These are phyloP conservation scores for Pantala flavescens DNA, from an alignment of 1,140 invertebrate species.

Conservation along the genomic window DNA sequence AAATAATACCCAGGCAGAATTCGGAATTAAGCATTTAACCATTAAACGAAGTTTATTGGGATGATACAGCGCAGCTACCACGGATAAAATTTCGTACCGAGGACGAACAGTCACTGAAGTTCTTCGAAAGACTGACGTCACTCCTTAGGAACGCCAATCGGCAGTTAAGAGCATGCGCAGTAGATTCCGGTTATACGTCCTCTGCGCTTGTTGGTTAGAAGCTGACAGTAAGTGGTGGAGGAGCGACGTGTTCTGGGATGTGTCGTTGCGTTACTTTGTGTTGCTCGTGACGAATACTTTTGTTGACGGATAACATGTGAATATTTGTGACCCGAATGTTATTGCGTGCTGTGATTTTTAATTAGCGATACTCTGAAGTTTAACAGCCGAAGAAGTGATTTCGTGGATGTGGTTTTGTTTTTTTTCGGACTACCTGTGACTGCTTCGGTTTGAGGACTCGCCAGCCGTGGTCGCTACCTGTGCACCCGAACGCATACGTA, in stretches of 20 bases:
- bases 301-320: not conserved
- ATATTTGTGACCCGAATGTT: not conserved
- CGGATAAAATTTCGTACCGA: not conserved
- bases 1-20: no score
- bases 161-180: not conserved
- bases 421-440: no score
- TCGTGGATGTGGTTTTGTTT: not conserved
- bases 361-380: not conserved
- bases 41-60: no score
- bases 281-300: no score
- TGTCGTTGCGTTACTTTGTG: not conserved
- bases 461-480: no score
- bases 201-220: not conserved
- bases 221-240: not conserved
- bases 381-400: not conserved
- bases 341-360: not conserved
- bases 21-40: no score
- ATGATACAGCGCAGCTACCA: not conserved
- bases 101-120: not conserved
- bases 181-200: not conserved
- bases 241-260: not conserved
- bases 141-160: not conserved
- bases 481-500: no score
- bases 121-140: not conserved
- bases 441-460: no score